These are phyloP conservation scores for Sturnus vulgaris DNA, from an alignment of 2,113 vertebrate species.

Conservation along the genomic window DNA sequence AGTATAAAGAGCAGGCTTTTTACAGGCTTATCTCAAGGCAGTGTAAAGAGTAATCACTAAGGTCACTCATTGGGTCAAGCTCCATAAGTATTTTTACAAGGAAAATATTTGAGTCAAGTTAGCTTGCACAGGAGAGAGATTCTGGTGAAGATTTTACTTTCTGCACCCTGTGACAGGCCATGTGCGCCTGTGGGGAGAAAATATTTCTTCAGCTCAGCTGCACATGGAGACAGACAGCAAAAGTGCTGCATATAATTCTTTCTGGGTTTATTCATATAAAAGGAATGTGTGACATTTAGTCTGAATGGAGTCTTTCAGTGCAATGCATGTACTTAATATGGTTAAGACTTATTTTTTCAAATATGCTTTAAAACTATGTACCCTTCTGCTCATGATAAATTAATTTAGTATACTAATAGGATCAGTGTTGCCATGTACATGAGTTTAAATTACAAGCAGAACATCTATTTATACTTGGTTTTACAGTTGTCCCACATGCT, in stretches of 20 bases:
- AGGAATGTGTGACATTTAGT: slow-evolving; percentile 60
- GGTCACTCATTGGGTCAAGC: background rate
- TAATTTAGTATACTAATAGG: background rate
- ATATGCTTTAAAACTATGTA: background rate
- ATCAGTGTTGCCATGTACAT: background rate
- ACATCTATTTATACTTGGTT: background rate
- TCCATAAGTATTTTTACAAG: background rate
- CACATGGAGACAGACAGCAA: background rate
- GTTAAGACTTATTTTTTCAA: background rate
- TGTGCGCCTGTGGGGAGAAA: background rate
- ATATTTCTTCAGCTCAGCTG: background rate
- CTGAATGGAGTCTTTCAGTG: slow-evolving; percentile 56
- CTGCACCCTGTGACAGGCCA: background rate
- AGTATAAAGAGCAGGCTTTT: background rate
- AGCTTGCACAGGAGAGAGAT: background rate
- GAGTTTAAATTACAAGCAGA: background rate
- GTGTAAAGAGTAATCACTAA: background rate
- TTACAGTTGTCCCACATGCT: background rate
- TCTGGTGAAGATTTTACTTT: background rate
- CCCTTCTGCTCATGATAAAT: background rate
- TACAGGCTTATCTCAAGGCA: background rate
- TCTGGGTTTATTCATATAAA: slow-evolving; percentile 28
- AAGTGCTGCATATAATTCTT: background rate
- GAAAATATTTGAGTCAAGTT: background rate
- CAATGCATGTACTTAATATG: background rate